Conservation (phyloP, 2,888 invertebrate genomes). For the Lathronympha strigana region DNA sequence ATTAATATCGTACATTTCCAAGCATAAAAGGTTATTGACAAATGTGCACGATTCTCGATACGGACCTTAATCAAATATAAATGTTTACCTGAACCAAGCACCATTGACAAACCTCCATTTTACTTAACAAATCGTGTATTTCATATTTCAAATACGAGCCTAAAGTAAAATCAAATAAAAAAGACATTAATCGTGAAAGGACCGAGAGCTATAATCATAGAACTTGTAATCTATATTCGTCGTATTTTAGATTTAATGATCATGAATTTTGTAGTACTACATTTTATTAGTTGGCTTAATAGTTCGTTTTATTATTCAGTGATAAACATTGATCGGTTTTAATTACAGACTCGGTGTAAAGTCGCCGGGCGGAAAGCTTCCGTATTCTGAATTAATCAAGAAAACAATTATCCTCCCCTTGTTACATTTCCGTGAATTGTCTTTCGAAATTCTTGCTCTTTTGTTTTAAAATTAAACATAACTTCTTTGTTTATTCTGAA, state of each 20-base stretch:
- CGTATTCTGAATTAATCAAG: slow-evolving; percentile 71
- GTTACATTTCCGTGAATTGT: slow-evolving; percentile 62
- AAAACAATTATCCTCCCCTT: slow-evolving; percentile 71
- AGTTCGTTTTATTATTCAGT: slow-evolving; percentile 34
- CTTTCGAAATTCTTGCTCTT: slow-evolving; percentile 47
- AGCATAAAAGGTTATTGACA: slow-evolving; percentile 5
- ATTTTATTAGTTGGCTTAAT: slow-evolving; percentile 36
- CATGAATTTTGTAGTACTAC: slow-evolving; percentile 16
- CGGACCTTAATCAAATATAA: slow-evolving; percentile 14
- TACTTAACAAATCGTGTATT: slow-evolving; percentile 7
- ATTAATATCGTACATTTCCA: slow-evolving; percentile 1
- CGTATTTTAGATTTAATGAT: slow-evolving; percentile 26
- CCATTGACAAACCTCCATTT: slow-evolving; percentile 17
- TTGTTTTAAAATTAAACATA: slow-evolving; percentile 45
- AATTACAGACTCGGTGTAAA: slow-evolving; percentile 38
- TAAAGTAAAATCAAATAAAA: slow-evolving; percentile 23
- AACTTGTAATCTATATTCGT: slow-evolving; percentile 23
- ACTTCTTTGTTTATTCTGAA: slow-evolving; percentile 34
- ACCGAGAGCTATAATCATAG: slow-evolving; percentile 4
- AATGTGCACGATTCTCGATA: slow-evolving; percentile 14
- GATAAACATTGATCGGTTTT: slow-evolving; percentile 35
- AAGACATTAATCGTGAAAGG: neutral
- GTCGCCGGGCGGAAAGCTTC: slow-evolving; percentile 49
- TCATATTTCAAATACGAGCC: no score
- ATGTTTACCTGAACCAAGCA: slow-evolving; percentile 22